Evolutionary conservation across 2,797 vertebrate genomes (phyloP).

Genomic region (Sphenodon punctatus): DNA sequence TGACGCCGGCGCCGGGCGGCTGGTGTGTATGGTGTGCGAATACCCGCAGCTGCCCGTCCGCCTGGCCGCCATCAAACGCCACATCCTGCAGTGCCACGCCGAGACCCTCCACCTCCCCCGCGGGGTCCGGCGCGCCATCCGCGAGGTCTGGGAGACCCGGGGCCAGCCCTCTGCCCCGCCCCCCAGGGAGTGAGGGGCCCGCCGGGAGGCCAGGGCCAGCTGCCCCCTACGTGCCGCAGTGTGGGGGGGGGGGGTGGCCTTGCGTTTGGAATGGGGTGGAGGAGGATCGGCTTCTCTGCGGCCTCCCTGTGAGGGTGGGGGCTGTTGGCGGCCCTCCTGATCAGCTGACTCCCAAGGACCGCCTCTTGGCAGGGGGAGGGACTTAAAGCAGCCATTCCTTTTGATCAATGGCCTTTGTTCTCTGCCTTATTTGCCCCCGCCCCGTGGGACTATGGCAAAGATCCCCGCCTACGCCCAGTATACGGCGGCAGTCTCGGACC

Average conservation of each 20-base stretch:
- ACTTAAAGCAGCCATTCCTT: too few species aligned
- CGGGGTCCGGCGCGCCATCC: conserved; percentile 6
- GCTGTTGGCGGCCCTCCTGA: too few species aligned
- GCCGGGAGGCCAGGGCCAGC: not conserved
- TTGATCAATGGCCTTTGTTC: not conserved
- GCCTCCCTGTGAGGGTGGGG: too few species aligned
- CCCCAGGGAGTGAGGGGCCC: not conserved
- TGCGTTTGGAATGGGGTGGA: too few species aligned
- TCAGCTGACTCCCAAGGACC: too few species aligned
- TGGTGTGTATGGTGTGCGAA: conserved; percentile 35
- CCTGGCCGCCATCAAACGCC: not conserved
- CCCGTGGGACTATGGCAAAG: too few species aligned
- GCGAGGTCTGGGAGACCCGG: conserved; percentile 19
- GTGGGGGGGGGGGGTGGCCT: too few species aligned
- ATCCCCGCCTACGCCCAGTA: too few species aligned
- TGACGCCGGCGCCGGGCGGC: not conserved
- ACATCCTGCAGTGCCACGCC: conserved; percentile 24
- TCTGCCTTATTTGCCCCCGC: not conserved
- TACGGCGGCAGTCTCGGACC: too few species aligned
- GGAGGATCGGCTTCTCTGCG: too few species aligned
- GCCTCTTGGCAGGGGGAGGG: too few species aligned
- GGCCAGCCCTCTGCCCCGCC: not conserved
- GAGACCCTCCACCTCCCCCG: conserved; percentile 13
- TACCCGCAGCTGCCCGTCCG: not conserved
- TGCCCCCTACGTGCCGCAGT: not conserved